These are phyloP conservation scores for Lineus longissimus DNA, from an alignment of 1,140 invertebrate genomes.

Conservation along the genomic window DNA sequence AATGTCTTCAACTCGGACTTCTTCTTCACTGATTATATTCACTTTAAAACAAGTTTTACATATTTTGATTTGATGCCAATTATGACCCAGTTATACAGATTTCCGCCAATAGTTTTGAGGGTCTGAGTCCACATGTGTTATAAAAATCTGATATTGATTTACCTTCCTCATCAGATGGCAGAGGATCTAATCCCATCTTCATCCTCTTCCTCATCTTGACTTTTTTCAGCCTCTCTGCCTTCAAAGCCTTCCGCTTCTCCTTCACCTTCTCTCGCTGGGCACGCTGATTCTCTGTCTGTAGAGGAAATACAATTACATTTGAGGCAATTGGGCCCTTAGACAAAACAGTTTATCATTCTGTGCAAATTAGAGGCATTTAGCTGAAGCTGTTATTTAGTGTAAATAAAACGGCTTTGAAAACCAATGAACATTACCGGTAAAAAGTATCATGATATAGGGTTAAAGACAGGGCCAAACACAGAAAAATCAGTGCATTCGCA, in stretches of 20 bases:
- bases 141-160: too few species aligned
- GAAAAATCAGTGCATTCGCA: background rate
- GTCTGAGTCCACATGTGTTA: too few species aligned
- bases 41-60: too few species aligned
- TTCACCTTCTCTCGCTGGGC: slow-evolving; percentile 63
- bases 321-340: background rate
- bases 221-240: slow-evolving; percentile 72
- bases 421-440: background rate
- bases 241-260: slow-evolving; percentile 64
- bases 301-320: slow-evolving; percentile 9
- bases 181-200: slow-evolving; percentile 62
- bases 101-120: too few species aligned
- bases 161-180: background rate
- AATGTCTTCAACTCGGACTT: too few species aligned
- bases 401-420: background rate
- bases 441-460: too few species aligned
- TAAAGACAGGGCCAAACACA: too few species aligned
- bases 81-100: too few species aligned
- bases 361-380: background rate
- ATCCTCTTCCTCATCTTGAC: slow-evolving; percentile 73
- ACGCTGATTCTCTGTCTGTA: slow-evolving; percentile 66
- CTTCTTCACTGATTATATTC: too few species aligned
- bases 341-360: background rate
- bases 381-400: background rate
- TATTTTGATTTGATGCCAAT: too few species aligned